A percentile compares a stretch with the other conserved stretches of the same genome.
phyloP scores from a whole-genome alignment of 2,888 invertebrate genomes.

The Gymnoscelis rufifasciata region DNA sequence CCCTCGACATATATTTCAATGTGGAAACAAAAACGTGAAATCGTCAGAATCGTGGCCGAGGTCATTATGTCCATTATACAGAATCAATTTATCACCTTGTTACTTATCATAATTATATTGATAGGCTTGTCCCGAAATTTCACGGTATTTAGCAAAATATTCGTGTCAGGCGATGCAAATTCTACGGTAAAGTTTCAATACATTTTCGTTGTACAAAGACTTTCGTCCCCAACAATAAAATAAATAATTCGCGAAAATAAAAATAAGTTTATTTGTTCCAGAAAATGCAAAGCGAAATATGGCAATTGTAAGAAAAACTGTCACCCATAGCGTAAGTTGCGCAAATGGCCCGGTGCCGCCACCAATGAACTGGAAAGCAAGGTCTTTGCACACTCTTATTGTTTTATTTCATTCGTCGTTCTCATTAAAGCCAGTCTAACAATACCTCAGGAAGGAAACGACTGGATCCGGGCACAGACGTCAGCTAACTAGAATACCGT shows the following conservation, averaged over 20 bases:
- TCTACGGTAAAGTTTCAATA: no score
- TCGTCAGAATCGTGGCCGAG: slow-evolving; percentile 66
- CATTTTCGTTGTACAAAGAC: no score
- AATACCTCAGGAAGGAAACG: slow-evolving; percentile 77
- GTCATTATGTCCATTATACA: slow-evolving; percentile 53
- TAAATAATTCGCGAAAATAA: no score
- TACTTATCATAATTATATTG: slow-evolving; percentile 33
- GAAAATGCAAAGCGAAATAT: slow-evolving; percentile 33
- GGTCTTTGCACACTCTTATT: slow-evolving; percentile 70
- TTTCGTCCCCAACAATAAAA: no score
- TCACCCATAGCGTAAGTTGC: slow-evolving; percentile 62
- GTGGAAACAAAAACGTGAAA: slow-evolving; percentile 77
- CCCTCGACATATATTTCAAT: slow-evolving; percentile 77
- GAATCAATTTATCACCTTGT: slow-evolving; percentile 57
- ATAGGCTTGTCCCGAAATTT: slow-evolving; percentile 37
- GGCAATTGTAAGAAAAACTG: slow-evolving; percentile 51
- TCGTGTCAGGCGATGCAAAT: background rate
- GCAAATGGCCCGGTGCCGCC: slow-evolving; percentile 66
- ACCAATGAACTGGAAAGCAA: slow-evolving; percentile 77
- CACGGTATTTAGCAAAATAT: slow-evolving; percentile 12
- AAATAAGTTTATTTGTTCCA: slow-evolving; percentile 19
- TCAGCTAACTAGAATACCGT: slow-evolving; percentile 62
- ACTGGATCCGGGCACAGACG: slow-evolving; percentile 56
- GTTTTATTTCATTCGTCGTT: slow-evolving; percentile 67
- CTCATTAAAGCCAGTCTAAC: slow-evolving; percentile 72